phyloP scores from a whole-genome alignment of 2,113 vertebrate genomes.

The Erythrolamprus reginae region DNA sequence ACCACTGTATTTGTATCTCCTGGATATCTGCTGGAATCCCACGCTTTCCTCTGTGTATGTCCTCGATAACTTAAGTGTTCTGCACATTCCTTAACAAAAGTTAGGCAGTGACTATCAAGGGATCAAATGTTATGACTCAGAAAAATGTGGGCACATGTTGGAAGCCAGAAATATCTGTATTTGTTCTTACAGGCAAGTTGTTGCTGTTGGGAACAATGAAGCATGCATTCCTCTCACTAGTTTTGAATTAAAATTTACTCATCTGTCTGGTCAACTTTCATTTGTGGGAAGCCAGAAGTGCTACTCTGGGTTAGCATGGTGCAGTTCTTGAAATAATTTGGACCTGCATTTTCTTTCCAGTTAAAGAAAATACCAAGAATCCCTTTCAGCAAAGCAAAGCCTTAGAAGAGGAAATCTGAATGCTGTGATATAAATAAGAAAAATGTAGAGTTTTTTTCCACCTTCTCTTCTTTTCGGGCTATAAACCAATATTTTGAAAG shows the following conservation, averaged over 20 bases:
- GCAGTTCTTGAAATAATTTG: background rate
- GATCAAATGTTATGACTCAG: background rate
- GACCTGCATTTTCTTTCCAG: background rate
- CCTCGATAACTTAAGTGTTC: too few relatives aligned
- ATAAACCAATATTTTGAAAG: background rate
- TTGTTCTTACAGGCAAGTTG: background rate
- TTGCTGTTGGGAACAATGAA: background rate
- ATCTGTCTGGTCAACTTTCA: background rate
- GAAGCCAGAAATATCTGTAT: background rate
- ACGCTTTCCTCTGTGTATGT: too few relatives aligned
- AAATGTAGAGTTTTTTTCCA: background rate
- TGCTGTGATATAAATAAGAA: background rate
- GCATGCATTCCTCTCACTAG: background rate
- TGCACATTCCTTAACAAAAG: too few relatives aligned
- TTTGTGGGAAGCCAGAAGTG: background rate
- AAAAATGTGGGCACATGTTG: background rate
- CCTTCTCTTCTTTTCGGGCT: background rate
- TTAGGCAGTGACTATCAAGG: background rate
- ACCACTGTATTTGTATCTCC: too few relatives aligned
- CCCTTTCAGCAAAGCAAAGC: background rate
- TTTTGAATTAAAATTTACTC: background rate
- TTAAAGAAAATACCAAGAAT: background rate
- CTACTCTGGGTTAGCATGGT: background rate
- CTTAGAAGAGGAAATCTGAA: background rate
- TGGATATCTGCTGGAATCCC: too few relatives aligned